phyloP scores from a whole-genome alignment of 2,113 vertebrate species.

The Toxotes jaculatrix region DNA sequence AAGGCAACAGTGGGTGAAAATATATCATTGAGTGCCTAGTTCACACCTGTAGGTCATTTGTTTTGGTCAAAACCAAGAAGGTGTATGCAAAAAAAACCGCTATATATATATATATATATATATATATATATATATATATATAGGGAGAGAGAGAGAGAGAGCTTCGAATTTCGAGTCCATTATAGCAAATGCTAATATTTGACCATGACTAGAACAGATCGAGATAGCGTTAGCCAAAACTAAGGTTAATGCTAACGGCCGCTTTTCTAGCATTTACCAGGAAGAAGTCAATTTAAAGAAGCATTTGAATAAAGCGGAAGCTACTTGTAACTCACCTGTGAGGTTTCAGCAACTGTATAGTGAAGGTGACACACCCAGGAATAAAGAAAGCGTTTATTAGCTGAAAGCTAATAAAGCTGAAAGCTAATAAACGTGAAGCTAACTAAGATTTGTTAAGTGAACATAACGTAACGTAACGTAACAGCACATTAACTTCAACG shows the following conservation, averaged over 20 bases:
- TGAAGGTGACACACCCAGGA: not conserved
- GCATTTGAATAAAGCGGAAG: not conserved
- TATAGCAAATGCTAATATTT: not conserved
- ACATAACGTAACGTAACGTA: too few relatives aligned
- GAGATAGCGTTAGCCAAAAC: not conserved
- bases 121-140: too few relatives aligned
- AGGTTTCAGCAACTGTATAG: not conserved
- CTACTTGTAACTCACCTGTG: not conserved
- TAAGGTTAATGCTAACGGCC: not conserved
- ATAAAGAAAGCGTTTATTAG: too few relatives aligned
- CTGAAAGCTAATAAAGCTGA: not conserved
- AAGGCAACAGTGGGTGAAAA: not conserved
- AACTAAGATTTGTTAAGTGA: not conserved
- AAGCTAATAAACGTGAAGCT: not conserved
- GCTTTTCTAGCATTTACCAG: not conserved
- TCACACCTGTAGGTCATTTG: not conserved
- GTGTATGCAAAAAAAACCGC: too few relatives aligned
- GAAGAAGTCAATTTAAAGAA: not conserved
- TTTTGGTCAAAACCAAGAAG: not conserved
- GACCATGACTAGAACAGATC: not conserved
- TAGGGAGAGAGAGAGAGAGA: too few relatives aligned
- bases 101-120: too few relatives aligned
- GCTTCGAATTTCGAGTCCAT: not conserved
- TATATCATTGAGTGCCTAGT: not conserved
- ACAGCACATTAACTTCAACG: not conserved